phyloP scores from a whole-genome alignment of 1,140 invertebrate genomes.

The Halictus rubicundus region DNA sequence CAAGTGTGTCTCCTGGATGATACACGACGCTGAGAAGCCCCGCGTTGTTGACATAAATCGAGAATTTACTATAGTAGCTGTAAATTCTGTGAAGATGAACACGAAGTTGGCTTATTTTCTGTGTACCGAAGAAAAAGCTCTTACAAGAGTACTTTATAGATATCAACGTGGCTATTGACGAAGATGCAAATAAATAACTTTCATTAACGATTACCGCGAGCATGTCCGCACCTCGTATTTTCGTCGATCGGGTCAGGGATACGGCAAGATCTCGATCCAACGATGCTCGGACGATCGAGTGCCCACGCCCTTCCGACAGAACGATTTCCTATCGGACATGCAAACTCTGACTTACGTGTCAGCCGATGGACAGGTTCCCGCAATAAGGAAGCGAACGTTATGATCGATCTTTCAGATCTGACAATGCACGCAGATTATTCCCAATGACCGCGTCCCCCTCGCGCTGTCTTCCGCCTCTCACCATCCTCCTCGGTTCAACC shows the following conservation, averaged over 20 bases:
- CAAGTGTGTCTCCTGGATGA: no score
- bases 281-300: constrained; percentile 12
- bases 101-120: no score
- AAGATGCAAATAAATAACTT: no score
- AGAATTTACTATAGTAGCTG: no score
- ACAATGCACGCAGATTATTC: constrained; percentile 58
- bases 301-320: constrained; percentile 55
- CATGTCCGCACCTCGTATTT: constrained; percentile 6
- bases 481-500: constrained; percentile 3
- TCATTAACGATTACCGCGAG: no score
- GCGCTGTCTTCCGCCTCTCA: neutral
- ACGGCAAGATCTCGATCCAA: constrained; percentile 20
- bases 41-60: no score
- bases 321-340: constrained; percentile 60
- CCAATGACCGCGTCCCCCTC: constrained; percentile 30
- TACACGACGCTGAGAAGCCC: no score
- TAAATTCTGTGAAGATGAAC: no score
- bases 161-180: no score
- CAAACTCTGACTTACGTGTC: constrained; percentile 55
- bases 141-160: no score
- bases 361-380: constrained; percentile 49
- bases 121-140: no score
- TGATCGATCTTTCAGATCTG: constrained; percentile 58
- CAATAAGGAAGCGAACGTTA: constrained; percentile 64
- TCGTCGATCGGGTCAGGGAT: constrained; percentile 18